Percentiles rank a stretch among this genome's conserved stretches.
Conservation (phyloP, 2,797 vertebrate species). For the Lacerta viridis region DNA sequence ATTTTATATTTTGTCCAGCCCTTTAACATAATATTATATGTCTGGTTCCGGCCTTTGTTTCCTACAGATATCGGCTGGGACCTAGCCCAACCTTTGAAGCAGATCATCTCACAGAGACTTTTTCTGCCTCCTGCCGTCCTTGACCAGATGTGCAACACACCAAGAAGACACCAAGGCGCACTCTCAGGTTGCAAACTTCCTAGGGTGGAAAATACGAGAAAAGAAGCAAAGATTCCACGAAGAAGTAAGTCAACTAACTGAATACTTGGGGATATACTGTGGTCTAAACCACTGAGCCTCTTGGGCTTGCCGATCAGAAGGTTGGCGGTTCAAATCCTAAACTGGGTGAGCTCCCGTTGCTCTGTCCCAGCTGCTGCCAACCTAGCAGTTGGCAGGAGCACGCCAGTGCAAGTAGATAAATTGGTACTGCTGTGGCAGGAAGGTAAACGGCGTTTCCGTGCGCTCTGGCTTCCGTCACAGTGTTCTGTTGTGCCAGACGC, state of each 20-base stretch:
- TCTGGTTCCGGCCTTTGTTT: conserved; percentile 9
- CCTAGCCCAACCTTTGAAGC: conserved; percentile 27
- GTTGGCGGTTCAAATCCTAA: too few relatives aligned
- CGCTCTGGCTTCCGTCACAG: too few relatives aligned
- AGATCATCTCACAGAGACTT: conserved; percentile 39
- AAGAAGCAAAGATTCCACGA: conserved; percentile 22
- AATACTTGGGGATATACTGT: not conserved
- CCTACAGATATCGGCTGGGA: conserved; percentile 28
- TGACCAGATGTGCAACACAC: conserved; percentile 23
- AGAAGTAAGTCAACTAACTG: conserved; percentile 29
- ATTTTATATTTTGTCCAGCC: not conserved
- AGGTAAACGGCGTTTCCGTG: too few relatives aligned
- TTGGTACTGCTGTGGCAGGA: too few relatives aligned
- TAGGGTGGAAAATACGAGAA: conserved; percentile 30
- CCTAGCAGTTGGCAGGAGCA: too few relatives aligned
- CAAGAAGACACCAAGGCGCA: conserved; percentile 16
- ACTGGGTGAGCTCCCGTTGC: too few relatives aligned
- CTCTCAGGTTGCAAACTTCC: conserved; percentile 39
- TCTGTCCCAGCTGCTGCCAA: too few relatives aligned
- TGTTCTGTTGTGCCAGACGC: too few relatives aligned
- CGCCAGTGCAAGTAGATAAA: too few relatives aligned
- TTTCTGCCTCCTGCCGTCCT: conserved; percentile 38
- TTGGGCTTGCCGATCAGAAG: too few relatives aligned
- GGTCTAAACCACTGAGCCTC: too few relatives aligned
- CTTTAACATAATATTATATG: conserved; percentile 19